Evolutionary conservation across 2,797 vertebrate species (phyloP).

Genomic region (Sebastes umbrosus): DNA sequence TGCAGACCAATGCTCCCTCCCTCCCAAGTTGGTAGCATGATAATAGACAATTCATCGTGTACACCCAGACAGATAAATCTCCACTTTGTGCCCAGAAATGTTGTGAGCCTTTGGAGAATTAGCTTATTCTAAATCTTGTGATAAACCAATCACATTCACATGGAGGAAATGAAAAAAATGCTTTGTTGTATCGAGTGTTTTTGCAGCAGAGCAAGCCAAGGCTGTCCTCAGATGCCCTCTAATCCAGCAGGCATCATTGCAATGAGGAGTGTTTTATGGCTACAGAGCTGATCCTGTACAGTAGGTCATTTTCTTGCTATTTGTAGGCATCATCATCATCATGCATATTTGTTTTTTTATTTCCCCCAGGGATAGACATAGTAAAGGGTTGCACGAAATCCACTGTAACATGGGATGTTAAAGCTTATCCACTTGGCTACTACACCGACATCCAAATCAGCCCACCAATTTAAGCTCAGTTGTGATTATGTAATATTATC

Average conservation of each 20-base stretch:
- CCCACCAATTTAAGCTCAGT: conserved; percentile 47
- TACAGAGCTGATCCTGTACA: conserved; percentile 5
- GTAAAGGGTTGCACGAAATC: conserved; percentile 5
- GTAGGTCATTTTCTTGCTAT: not conserved
- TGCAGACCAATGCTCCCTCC: not conserved
- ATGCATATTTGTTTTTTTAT: not conserved
- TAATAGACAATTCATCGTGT: not conserved
- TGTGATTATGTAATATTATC: conserved; percentile 72
- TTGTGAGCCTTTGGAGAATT: not conserved
- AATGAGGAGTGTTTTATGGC: not conserved
- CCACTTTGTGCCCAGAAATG: not conserved
- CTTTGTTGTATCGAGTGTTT: conserved; percentile 2
- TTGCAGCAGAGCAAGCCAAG: conserved; percentile 32
- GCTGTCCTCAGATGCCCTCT: conserved; percentile 73
- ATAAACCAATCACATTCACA: conserved; percentile 1
- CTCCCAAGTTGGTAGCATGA: no score
- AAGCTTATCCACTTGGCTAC: conserved; percentile 37
- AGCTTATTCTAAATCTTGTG: not conserved
- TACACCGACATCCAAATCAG: conserved; percentile 44
- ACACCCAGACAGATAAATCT: not conserved
- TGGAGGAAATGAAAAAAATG: not conserved
- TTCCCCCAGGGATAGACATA: not conserved
- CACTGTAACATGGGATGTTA: conserved; percentile 13
- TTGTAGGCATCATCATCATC: not conserved
- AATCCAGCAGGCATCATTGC: conserved; percentile 37